Evolutionary conservation across 64 coral and sea anemone species (phyloP).

Genomic region (Acropora tenuis): DNA sequence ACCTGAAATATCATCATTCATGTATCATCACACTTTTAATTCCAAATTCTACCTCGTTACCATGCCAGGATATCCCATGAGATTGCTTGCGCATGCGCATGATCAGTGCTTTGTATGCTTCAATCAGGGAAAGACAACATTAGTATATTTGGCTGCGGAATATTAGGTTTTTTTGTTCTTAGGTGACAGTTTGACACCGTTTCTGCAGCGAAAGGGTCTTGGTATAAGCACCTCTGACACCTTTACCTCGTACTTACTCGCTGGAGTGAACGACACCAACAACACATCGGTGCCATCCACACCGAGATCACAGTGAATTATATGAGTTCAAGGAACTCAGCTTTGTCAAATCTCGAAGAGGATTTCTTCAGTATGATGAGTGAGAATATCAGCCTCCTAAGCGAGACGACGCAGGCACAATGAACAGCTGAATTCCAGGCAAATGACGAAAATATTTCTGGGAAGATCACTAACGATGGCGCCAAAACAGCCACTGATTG

Average conservation of each 20-base stretch:
- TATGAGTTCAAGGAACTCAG: not conserved
- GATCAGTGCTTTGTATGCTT: conserved; percentile 3
- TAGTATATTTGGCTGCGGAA: not conserved
- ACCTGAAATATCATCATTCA: too few species aligned
- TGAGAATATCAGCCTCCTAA: not conserved
- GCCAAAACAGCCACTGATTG: too few species aligned
- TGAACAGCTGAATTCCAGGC: not conserved
- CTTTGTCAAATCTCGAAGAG: not conserved
- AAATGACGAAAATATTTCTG: not conserved
- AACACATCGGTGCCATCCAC: not conserved
- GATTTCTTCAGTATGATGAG: not conserved
- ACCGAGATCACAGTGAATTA: not conserved
- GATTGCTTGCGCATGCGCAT: conserved; percentile 1
- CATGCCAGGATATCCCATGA: not conserved
- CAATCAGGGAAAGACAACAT: not conserved
- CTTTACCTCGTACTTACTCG: not conserved
- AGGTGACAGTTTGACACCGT: not conserved
- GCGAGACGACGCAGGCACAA: not conserved
- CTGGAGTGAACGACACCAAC: not conserved
- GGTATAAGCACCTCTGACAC: not conserved
- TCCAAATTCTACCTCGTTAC: not conserved
- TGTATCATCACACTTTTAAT: too few species aligned
- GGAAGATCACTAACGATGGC: too few species aligned
- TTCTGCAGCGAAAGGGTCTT: not conserved
- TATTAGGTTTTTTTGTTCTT: not conserved